A percentile compares a stretch with the other conserved stretches of the same genome.
Conservation (phyloP, 2,888 invertebrate genomes). For the Nemoura dubitans region DNA sequence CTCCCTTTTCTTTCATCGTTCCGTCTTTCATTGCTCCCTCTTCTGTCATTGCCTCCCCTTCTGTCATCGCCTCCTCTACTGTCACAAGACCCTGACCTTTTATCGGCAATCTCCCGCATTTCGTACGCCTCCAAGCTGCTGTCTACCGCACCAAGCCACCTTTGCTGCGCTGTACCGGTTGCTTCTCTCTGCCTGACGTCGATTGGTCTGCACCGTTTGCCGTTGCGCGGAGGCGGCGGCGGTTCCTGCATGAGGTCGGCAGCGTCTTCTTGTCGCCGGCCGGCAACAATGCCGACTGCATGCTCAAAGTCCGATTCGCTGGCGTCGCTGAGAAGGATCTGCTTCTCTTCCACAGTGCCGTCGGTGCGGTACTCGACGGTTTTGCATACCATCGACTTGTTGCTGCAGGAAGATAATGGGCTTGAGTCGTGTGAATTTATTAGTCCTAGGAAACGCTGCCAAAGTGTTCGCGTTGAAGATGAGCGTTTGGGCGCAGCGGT, state of each 20-base stretch:
- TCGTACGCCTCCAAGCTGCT: background rate
- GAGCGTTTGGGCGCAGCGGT: too few species aligned
- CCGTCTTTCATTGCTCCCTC: too few species aligned
- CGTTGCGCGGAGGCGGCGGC: too few species aligned
- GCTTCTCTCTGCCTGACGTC: background rate
- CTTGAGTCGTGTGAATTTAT: too few species aligned
- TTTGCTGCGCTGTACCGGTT: too few species aligned
- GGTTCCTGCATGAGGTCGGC: too few species aligned
- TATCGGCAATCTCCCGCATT: background rate
- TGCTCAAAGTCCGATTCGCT: conserved; percentile 17
- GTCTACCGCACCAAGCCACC: background rate
- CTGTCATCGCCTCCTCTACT: too few species aligned
- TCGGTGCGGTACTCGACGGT: conserved; percentile 10
- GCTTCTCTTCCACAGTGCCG: conserved; percentile 15
- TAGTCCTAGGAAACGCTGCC: too few species aligned
- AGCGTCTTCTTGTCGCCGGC: too few species aligned
- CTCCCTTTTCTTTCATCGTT: too few species aligned
- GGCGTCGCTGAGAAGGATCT: background rate
- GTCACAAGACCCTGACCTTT: background rate
- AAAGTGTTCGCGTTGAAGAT: too few species aligned
- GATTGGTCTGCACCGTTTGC: background rate
- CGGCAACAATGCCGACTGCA: background rate
- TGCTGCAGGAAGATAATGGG: background rate
- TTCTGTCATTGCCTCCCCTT: too few species aligned
- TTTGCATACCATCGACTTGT: conserved; percentile 12